Evolutionary conservation across 2,797 vertebrate genomes (phyloP), one percentile per base, ranked within the genome.

Genomic region (Phoxinus dragarum): DNA sequence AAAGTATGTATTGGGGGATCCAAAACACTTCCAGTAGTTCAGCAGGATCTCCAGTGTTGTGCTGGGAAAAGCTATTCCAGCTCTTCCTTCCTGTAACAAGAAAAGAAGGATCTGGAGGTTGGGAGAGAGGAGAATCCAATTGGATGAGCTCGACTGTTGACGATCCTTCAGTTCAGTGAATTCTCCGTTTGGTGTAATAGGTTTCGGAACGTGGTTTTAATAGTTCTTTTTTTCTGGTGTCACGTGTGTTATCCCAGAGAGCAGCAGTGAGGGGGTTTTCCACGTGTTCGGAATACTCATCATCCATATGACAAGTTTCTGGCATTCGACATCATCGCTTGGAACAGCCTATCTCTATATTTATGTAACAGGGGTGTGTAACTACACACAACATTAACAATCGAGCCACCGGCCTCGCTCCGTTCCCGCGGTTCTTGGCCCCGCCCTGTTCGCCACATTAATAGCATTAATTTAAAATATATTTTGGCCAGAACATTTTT

Each of bases 121-220:
- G 44, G 42, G 34, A 47, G 59, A 42, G 38, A 27, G 21, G 61
- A 66, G 61, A 67, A 49, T 66, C 42, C 81, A 67, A 75, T 40
- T 38, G 61, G 75, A 79, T 59, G 64, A 78, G 49, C 66, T 40
- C 0, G 34, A 69, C 75, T 31, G 16, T 52, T 42, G 14, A 38
- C 21, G 66, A 75, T 80, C 76, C 31, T 40, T 83, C 76, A 80
- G 38, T 72, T 61, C 42, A 80, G 40, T 54, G 69, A 71, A 80
- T 87, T 87, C 80, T 82, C 82, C 40, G 44, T 73, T 61, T 17
- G 44, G 56, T 83, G 76, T 88, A 87, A 89, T 88, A 42, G 56
- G 66, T 86, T 87, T 86, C 52, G 40, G 54, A 66, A 79, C 6
- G 14, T 64, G 52, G 71, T 73, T 84, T 85, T 89, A 84, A 86